Base-by-base conservation (phyloP, 2,113 vertebrate species). In the Zosterops pallidus region DNA sequence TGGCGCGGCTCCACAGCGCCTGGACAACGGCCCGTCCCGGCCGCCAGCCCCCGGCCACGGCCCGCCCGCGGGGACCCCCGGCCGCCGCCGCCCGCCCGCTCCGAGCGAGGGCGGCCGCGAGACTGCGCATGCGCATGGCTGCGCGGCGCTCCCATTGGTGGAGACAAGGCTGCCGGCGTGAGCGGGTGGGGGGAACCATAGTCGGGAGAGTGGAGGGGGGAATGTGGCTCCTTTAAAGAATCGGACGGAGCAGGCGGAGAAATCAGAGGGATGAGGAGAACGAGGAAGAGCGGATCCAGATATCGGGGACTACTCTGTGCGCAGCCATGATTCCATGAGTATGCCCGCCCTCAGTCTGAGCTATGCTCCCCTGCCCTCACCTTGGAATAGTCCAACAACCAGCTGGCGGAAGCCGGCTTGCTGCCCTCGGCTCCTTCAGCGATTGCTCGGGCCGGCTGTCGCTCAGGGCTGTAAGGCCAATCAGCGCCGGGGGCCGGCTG, bases 231-330 rank as follows among this genome's bases (percentile, higher is more conserved):
- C 29, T 19, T 9, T 25, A 25, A 10, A 33, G 29, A 37, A 14
- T 2, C 6, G 15, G 42, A 1, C 0, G 2, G 8, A 41, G 6
- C 0, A 4, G 1, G 8, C 6, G 1, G 20, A 35, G 7, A 39
- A n/a, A 21, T 6, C 16, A 10, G 29, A n/a, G 15, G 1, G 4
- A 3, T 3, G 1, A 63, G 41, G 0, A 1, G 3, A 14, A 20
- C 5, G 0, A 0, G 5, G 5, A 18, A 19, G 9, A 9, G 7
- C 1, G 5, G 9, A n/a, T 9, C 1, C 37, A 5, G 9, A 2
- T 16, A 35, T 1, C 8, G 1, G 7, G 19, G 11, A 0, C 2
- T 5, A 1, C 2, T 14, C 13, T 9, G 4, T 5, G 23, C 3
- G 5, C 11, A 4, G 4, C 1, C 5, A 3, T 4, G 3, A 8